Evolutionary conservation across 1,140 invertebrate genomes (phyloP), one percentile per base, ranked within the genome.

Genomic region (Drosophila paulistorum): DNA sequence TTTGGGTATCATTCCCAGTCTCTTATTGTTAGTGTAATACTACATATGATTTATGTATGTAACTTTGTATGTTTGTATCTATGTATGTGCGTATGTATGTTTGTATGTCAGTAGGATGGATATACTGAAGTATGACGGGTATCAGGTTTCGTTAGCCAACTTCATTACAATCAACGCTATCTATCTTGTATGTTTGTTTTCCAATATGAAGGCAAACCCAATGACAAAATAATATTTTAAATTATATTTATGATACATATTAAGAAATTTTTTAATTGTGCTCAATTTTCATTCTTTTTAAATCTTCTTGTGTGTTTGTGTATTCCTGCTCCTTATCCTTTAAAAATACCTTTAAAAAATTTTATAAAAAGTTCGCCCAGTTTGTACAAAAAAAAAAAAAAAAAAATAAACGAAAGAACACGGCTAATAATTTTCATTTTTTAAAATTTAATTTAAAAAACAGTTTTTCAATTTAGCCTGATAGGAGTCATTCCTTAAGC

Each of bases 21-120:
- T 51, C 13, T 51, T 51, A 51, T 7, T 10, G 20, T 51, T 51
- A 51, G 45, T 11, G 20, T 20, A 23, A 23, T 48, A 48, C 45
- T 51, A 51, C 45, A 51, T 51, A 23, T 4, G 45, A 51, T 51
- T 51, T 23, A 51, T 51, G 9, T 14, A 51, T 51, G 17, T 51
- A 51, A 17, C 17, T 51, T 51, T 23, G 17, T 51, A n/a, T 51
- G 45, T 51, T 51, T 23, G 45, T 51, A 51, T 51, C 45, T 23
- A 23, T 51, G 45, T 48, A 48, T 2, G 45, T 61, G 11, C 30
- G 17, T 37, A 23, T 26, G 35, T 60, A 39, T 60, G 58, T 60
- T 35, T 60, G 35, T 60, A 61, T 61, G 59, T 35, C 17, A 23
- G 35, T 58, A 58, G 55, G 33, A 51, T 51, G 45, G 45, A 51